Evolutionary conservation across 2,797 vertebrate genomes (phyloP).

Genomic region (Cuniculus paca): DNA sequence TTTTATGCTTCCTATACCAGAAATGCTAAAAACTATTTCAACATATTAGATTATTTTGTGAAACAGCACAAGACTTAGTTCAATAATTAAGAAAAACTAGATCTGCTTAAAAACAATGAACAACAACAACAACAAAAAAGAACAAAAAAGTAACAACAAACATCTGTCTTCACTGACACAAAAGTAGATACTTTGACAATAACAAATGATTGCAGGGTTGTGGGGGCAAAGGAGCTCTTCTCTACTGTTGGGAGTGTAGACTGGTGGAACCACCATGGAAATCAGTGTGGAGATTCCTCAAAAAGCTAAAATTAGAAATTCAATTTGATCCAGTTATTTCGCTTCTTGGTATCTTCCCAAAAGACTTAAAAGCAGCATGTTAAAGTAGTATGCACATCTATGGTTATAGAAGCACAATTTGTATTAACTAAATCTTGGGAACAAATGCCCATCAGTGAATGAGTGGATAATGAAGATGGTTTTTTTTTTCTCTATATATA

Average conservation of each 20-base stretch:
- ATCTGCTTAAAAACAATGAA: not conserved
- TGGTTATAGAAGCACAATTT: not conserved
- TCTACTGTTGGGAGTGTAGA: not conserved
- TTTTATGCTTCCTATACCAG: not conserved
- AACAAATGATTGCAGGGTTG: not conserved
- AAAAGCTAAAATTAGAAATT: not conserved
- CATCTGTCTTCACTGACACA: not conserved
- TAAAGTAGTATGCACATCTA: not conserved
- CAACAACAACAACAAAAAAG: no score
- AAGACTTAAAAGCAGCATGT: not conserved
- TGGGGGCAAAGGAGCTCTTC: not conserved
- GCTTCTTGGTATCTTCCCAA: not conserved
- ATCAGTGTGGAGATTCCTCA: not conserved
- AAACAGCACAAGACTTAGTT: not conserved
- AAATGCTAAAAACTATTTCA: not conserved
- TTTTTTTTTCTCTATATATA: no score
- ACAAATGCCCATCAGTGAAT: not conserved
- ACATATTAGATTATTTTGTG: not conserved
- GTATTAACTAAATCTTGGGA: not conserved
- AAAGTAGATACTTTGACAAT: not conserved
- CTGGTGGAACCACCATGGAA: not conserved
- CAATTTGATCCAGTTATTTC: not conserved
- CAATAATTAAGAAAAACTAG: not conserved
- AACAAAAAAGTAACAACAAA: no score
- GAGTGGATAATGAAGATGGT: not conserved